phyloP scores from a whole-genome alignment of 2,888 invertebrate species.

The Ptycholaimellus sp. region DNA sequence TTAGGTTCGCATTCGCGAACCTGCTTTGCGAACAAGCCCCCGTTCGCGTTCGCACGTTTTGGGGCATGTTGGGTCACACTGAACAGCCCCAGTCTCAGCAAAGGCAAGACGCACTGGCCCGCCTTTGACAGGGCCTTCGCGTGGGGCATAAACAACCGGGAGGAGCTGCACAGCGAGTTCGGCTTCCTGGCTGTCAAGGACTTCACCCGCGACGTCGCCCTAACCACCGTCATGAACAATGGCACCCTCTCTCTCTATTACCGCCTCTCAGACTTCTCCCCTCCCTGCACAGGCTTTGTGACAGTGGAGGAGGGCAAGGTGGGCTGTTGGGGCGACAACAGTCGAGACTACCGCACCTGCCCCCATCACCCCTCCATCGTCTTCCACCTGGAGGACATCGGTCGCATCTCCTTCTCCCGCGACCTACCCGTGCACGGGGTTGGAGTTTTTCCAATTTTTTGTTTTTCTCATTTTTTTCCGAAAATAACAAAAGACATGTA shows the following conservation, averaged over 20 bases:
- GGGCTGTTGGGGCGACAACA: constrained; percentile 11
- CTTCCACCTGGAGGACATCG: constrained; percentile 21
- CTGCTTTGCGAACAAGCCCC: too few relatives aligned
- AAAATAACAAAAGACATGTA: constrained; percentile 6
- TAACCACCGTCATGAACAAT: constrained; percentile 25
- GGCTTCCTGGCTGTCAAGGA: constrained; percentile 21
- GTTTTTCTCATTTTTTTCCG: neutral
- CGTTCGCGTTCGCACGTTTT: too few relatives aligned
- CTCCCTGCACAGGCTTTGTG: too few relatives aligned
- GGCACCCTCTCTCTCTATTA: constrained; percentile 10
- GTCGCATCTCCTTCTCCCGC: constrained; percentile 22
- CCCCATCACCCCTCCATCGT: too few relatives aligned
- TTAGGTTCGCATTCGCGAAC: too few relatives aligned
- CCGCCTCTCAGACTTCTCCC: too few relatives aligned
- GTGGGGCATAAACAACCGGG: constrained; percentile 22
- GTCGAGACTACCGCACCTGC: too few relatives aligned
- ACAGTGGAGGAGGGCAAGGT: constrained; percentile 23
- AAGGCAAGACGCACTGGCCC: neutral
- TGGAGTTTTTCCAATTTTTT: neutral
- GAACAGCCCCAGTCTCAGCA: too few relatives aligned
- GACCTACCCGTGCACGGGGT: constrained; percentile 25
- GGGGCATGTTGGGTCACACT: too few relatives aligned
- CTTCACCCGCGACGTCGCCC: constrained; percentile 15
- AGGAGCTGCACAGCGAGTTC: constrained; percentile 22
- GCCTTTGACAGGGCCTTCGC: constrained; percentile 21